A percentile compares a stretch with the other conserved stretches of the same genome.
Conservation (phyloP, 1,140 invertebrate species). For the Bicyclus anynana region DNA sequence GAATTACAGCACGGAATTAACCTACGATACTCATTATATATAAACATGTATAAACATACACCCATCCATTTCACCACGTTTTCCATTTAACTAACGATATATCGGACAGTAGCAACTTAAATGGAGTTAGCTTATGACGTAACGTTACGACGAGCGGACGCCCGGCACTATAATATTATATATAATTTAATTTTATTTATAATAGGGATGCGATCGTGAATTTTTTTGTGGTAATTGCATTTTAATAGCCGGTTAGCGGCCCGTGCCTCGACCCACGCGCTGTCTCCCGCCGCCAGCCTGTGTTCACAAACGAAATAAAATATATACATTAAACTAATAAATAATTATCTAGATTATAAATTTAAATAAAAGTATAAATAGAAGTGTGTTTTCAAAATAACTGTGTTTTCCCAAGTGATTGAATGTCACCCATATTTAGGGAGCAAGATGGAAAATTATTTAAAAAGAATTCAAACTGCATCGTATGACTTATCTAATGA, state of each 20-base stretch:
- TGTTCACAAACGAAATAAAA: not conserved
- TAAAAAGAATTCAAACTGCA: too few species aligned
- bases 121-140: constrained; percentile 55
- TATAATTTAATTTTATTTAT: constrained; percentile 50
- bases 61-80: constrained; percentile 58
- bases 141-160: constrained; percentile 26
- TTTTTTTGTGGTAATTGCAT: constrained; percentile 65
- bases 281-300: constrained; percentile 50
- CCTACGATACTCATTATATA: constrained; percentile 75
- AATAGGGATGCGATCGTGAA: constrained; percentile 60
- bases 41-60: constrained; percentile 75
- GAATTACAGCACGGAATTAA: constrained; percentile 65
- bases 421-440: too few species aligned
- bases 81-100: constrained; percentile 52
- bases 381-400: too few species aligned
- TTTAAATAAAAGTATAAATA: too few species aligned
- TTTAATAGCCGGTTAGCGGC: constrained; percentile 47
- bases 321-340: not conserved
- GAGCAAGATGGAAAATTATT: too few species aligned
- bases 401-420: too few species aligned
- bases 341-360: not conserved
- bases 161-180: constrained; percentile 39
- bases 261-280: constrained; percentile 27
- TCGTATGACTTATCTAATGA: too few species aligned
- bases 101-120: constrained; percentile 67